Base-by-base conservation (phyloP, 2,888 invertebrate species). In the Heliconius erato region DNA sequence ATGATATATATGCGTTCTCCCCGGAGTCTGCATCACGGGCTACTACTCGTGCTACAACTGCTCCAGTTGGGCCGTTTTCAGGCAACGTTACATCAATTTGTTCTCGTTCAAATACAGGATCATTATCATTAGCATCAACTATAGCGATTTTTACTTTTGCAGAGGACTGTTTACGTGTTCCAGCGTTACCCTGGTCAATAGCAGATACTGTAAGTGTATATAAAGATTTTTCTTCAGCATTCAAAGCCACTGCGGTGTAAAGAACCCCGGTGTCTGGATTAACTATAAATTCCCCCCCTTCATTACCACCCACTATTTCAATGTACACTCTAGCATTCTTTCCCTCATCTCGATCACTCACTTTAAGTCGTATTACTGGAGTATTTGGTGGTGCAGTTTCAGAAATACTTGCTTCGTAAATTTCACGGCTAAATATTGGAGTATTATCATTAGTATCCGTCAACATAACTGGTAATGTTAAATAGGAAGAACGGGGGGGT, bases 1-100 rank as follows among this genome's bases (percentile, higher is more conserved):
- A 99, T 0, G 99, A 99, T 87, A 99, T 98, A 94, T 98, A 98
- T 1, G 99, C 99, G 94, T 99, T 99, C 91, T 99, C 99, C 0
- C 99, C 99, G 2, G 98, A 97, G 92, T 99, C 99, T 26, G 96
- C 97, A 93, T 99, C 99, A 84, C 97, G 97, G 0, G 99, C 99
- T 71, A 97, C 96, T 7, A 99, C 98, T 86, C 97, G 98, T 19
- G 98, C 97, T 1, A 99, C 98, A 16, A 97, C 97, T 2, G 98
- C 97, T 3, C 99, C 99, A 12, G 98, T 97, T 0, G 98, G 97
- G 89, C 98, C 97, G 92, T 99, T 99, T 93, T 99, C 99, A 87
- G 98, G 97, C 67, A 99, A 96, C 89, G 96, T 96, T 11, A 99
- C 97, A 23, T 97, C 97, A 91, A 97, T 96, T 87, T 97, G 97